Evolutionary conservation across 2,113 vertebrate species (phyloP).

Genomic region (Sus scrofa): DNA sequence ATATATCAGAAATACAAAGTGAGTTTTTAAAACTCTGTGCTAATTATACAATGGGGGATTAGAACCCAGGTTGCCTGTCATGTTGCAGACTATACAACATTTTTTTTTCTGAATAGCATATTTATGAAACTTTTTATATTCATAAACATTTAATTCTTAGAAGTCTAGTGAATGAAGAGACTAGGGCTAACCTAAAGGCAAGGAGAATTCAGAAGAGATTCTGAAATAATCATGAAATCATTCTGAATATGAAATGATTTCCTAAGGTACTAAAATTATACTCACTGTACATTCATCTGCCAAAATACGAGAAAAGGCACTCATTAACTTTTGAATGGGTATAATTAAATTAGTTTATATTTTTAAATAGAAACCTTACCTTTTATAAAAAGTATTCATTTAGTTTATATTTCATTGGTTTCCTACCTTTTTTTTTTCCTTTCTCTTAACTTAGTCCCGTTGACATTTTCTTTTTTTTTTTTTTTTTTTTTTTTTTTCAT

Average conservation of each 20-base stretch:
- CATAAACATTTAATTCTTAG: neutral
- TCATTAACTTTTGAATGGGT: neutral
- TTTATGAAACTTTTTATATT: slow-evolving; percentile 21
- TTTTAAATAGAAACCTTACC: neutral
- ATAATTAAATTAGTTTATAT: neutral
- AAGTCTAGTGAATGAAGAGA: neutral
- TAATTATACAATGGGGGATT: neutral
- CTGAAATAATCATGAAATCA: neutral
- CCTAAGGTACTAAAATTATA: neutral
- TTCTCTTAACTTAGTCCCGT: neutral
- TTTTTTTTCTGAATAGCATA: neutral
- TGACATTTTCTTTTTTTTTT: neutral
- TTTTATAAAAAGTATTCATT: neutral
- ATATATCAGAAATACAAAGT: neutral
- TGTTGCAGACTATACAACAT: neutral
- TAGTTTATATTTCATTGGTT: slow-evolving; percentile 35
- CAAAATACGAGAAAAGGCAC: neutral
- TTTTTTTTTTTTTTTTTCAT: too few relatives aligned
- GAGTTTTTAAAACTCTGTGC: neutral
- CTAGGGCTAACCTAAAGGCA: neutral
- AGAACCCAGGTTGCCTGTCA: neutral
- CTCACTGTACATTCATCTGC: neutral
- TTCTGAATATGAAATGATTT: neutral
- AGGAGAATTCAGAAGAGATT: neutral
- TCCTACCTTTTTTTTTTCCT: neutral